Conservation (phyloP, 1,140 invertebrate species). For the Sweltsa coloradensis region DNA sequence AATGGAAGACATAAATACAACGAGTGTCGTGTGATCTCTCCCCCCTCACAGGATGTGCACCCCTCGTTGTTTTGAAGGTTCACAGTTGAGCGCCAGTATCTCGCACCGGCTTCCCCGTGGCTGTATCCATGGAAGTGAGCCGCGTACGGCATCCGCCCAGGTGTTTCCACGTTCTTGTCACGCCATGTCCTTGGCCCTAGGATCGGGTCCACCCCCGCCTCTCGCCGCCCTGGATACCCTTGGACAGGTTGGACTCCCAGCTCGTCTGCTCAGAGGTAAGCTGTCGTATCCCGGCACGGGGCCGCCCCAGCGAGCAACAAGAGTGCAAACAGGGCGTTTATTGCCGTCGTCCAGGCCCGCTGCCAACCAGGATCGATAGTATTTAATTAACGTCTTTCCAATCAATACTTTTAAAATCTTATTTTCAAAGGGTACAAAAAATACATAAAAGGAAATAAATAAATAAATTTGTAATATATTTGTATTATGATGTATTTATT, state of each 20-base stretch:
- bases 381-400: neutral
- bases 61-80: conserved; percentile 67
- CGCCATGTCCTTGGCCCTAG: conserved; percentile 87
- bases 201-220: conserved; percentile 70
- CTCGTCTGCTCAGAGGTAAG: conserved; percentile 52
- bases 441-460: too few species aligned
- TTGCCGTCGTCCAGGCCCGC: conserved; percentile 93
- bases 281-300: conserved; percentile 62
- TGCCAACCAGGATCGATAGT: conserved; percentile 32
- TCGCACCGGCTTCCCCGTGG: conserved; percentile 68
- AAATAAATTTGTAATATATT: conserved; percentile 8
- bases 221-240: conserved; percentile 50
- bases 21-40: neutral
- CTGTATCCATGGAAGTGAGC: conserved; percentile 80
- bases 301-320: conserved; percentile 79
- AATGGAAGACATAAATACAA: too few species aligned
- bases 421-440: conserved; percentile 18
- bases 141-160: conserved; percentile 92
- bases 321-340: conserved; percentile 67
- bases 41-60: conserved; percentile 61
- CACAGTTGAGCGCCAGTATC: conserved; percentile 57
- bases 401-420: too few species aligned
- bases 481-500: too few species aligned
- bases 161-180: conserved; percentile 87
- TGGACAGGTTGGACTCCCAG: conserved; percentile 74